A percentile compares a stretch with the other conserved stretches of the same genome.
These are phyloP conservation scores for Artemisiospiza belli DNA, from an alignment of 2,113 vertebrate genomes.

Conservation along the genomic window DNA sequence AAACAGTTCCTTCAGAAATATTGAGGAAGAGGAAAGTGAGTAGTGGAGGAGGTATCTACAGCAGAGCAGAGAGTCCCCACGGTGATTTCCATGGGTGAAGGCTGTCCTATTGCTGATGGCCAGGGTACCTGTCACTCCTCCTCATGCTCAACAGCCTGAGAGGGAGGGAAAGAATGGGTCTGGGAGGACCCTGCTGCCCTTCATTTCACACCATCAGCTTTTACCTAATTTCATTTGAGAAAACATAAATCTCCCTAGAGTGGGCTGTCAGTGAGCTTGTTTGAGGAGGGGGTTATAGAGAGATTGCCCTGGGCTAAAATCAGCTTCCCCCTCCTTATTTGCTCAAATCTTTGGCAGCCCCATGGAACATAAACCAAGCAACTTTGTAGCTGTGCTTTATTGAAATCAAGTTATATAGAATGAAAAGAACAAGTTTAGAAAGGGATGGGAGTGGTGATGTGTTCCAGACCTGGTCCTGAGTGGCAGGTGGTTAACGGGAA, in stretches of 20 bases:
- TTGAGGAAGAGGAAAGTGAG: background rate
- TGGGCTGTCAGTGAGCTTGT: background rate
- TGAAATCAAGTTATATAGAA: constrained; percentile 43
- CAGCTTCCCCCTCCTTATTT: constrained; percentile 1
- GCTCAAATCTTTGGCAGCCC: constrained; percentile 28
- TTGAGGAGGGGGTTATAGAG: background rate
- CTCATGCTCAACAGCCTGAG: background rate
- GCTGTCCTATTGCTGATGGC: fast-evolving
- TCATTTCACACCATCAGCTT: background rate
- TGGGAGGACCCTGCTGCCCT: background rate
- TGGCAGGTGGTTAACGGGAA: background rate
- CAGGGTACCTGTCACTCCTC: background rate
- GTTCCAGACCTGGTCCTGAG: constrained; percentile 46
- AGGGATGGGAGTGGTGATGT: background rate
- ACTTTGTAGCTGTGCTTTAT: constrained; percentile 59
- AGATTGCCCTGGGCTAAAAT: constrained; percentile 40
- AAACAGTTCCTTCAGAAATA: background rate
- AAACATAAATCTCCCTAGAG: background rate
- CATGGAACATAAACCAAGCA: constrained; percentile 21
- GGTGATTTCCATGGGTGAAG: fast-evolving
- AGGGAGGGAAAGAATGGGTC: background rate
- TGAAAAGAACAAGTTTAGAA: background rate
- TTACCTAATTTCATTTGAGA: background rate
- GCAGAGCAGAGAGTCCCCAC: background rate
- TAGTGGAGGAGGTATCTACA: background rate